Conservation (phyloP, 2,888 invertebrate species). For the Sphecodes monilicornis region DNA sequence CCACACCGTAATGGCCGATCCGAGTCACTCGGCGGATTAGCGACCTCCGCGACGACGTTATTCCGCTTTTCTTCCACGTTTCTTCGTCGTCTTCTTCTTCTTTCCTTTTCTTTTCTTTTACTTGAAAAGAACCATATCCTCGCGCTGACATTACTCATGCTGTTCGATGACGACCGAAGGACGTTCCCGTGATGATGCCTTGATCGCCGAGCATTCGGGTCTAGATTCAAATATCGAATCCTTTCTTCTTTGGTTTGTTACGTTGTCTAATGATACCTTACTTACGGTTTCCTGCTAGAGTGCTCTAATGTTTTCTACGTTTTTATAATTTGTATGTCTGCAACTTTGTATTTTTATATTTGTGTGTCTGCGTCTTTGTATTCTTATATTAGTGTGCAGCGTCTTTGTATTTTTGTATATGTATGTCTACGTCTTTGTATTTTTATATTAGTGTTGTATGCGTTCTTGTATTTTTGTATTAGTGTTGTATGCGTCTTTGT, state of each 20-base stretch:
- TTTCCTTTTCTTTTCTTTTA: too few relatives aligned
- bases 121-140: not conserved
- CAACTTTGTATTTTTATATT: not conserved
- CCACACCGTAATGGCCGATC: conserved; percentile 38
- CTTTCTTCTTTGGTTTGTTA: not conserved
- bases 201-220: not conserved
- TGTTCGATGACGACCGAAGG: not conserved
- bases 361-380: not conserved
- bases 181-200: not conserved
- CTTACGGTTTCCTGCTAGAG: not conserved
- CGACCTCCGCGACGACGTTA: conserved; percentile 42
- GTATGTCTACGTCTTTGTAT: too few relatives aligned
- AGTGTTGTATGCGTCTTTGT: too few relatives aligned
- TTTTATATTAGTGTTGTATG: not conserved
- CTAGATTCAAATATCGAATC: not conserved
- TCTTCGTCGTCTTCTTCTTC: not conserved
- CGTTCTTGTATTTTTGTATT: too few relatives aligned
- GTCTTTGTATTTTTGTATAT: not conserved
- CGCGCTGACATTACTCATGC: not conserved
- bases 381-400: not conserved
- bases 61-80: conserved; percentile 7
- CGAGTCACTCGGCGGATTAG: conserved; percentile 33
- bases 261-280: not conserved
- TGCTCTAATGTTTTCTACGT: not conserved
- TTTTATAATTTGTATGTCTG: not conserved